These are phyloP conservation scores for Mythimna pallens DNA, from an alignment of 2,888 invertebrate species.

Conservation along the genomic window DNA sequence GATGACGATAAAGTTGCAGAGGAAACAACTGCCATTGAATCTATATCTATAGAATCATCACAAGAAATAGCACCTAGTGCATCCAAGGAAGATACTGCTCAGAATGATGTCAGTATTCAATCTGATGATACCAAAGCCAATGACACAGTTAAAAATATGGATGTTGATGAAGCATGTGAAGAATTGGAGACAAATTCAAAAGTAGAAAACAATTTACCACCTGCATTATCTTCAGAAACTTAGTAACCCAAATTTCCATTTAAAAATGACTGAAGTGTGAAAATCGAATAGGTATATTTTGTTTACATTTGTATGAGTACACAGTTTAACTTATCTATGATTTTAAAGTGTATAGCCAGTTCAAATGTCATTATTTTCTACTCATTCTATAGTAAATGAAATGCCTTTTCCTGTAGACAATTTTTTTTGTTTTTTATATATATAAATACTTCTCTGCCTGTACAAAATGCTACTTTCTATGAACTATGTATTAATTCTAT, in stretches of 20 bases:
- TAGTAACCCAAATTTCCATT: slow-evolving; percentile 18
- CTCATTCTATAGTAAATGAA: slow-evolving; percentile 10
- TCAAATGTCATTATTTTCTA: slow-evolving; percentile 8
- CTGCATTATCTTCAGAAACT: slow-evolving; percentile 6
- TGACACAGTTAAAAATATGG: slow-evolving; percentile 42
- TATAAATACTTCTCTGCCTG: slow-evolving; percentile 1
- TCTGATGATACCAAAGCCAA: slow-evolving; percentile 18
- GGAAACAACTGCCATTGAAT: slow-evolving; percentile 9
- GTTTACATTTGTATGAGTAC: slow-evolving; percentile 25
- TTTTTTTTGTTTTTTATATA: background rate
- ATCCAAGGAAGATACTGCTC: background rate
- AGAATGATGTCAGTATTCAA: slow-evolving; percentile 3
- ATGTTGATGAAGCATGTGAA: slow-evolving; percentile 40
- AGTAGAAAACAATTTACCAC: slow-evolving; percentile 19
- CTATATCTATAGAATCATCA: slow-evolving; percentile 36
- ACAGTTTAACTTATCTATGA: slow-evolving; percentile 1
- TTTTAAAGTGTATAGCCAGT: background rate
- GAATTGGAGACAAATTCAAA: slow-evolving; percentile 10
- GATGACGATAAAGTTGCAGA: slow-evolving; percentile 26
- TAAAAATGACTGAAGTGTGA: slow-evolving; percentile 40
- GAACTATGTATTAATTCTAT: slow-evolving; percentile 7
- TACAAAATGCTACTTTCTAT: background rate
- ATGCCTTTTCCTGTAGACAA: slow-evolving; percentile 1
- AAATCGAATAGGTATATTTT: slow-evolving; percentile 9
- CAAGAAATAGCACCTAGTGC: slow-evolving; percentile 20